Evolutionary conservation across 2,113 vertebrate genomes (phyloP).

Genomic region (Amphiprion percula): DNA sequence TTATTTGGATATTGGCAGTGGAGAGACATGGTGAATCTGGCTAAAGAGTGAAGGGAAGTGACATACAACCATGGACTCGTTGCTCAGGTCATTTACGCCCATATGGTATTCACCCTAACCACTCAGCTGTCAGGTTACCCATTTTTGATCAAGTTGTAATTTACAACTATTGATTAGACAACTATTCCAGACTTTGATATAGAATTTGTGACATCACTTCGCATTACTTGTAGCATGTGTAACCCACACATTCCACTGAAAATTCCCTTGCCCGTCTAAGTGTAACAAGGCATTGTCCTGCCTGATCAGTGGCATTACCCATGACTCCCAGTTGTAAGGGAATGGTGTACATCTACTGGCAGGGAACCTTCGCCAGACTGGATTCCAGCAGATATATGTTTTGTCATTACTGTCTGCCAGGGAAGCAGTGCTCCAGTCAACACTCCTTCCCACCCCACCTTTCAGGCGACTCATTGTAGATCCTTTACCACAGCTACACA

Average conservation of each 20-base stretch:
- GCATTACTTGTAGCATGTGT: neutral
- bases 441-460: conserved; percentile 7
- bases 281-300: conserved; percentile 32
- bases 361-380: conserved; percentile 44
- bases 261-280: conserved; percentile 20
- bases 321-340: conserved; percentile 58
- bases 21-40: too few species aligned
- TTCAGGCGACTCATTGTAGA: conserved; percentile 54
- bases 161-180: too few species aligned
- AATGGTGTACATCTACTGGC: conserved; percentile 59
- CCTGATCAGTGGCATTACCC: conserved; percentile 34
- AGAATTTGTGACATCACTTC: conserved; percentile 2
- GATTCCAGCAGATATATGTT: conserved; percentile 64
- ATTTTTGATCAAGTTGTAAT: too few species aligned
- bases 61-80: too few species aligned
- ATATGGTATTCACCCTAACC: too few species aligned
- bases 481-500: conserved; percentile 47
- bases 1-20: too few species aligned
- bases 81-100: too few species aligned
- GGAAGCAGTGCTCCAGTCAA: conserved; percentile 39
- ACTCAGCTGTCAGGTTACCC: too few species aligned
- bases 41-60: too few species aligned
- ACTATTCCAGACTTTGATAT: neutral
- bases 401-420: conserved; percentile 67
- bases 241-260: conserved; percentile 19